A percentile compares a stretch with the other conserved stretches of the same genome.
These are phyloP conservation scores for Aphelenchoides besseyi DNA, from an alignment of 1,140 invertebrate species.

Conservation along the genomic window DNA sequence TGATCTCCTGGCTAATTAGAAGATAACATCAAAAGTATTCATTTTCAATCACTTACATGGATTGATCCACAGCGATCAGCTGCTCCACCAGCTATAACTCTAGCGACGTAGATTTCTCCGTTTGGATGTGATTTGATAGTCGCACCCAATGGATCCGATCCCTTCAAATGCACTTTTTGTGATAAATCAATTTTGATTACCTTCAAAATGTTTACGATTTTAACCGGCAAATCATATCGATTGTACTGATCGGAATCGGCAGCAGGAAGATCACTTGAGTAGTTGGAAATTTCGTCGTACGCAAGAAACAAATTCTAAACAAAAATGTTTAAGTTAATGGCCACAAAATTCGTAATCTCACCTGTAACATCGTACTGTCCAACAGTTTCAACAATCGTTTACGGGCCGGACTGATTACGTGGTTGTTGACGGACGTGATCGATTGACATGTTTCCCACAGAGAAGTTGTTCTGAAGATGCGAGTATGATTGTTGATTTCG, in stretches of 20 bases:
- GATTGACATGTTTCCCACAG: slow-evolving; percentile 20
- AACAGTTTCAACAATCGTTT: neutral
- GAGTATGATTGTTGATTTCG: no score
- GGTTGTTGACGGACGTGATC: neutral
- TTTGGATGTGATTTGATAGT: slow-evolving; percentile 27
- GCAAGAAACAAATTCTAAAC: slow-evolving; percentile 21
- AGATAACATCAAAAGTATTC: neutral
- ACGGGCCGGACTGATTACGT: neutral
- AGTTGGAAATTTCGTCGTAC: slow-evolving; percentile 20
- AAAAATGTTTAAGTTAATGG: neutral
- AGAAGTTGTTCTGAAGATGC: neutral
- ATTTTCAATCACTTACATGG: neutral
- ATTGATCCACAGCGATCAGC: slow-evolving; percentile 27
- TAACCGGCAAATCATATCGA: neutral
- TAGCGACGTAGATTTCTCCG: slow-evolving; percentile 22
- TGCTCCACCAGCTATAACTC: slow-evolving; percentile 28
- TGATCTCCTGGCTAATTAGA: slow-evolving; percentile 28
- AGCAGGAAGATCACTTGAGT: neutral
- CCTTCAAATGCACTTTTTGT: no score
- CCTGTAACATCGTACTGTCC: slow-evolving; percentile 5
- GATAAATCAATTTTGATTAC: no score
- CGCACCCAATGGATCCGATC: slow-evolving; percentile 22
- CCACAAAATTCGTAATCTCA: neutral
- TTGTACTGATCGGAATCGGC: neutral
- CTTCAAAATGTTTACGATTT: slow-evolving; percentile 23